Conservation (phyloP, 2,888 invertebrate species). For the Herminia tarsipennalis region DNA sequence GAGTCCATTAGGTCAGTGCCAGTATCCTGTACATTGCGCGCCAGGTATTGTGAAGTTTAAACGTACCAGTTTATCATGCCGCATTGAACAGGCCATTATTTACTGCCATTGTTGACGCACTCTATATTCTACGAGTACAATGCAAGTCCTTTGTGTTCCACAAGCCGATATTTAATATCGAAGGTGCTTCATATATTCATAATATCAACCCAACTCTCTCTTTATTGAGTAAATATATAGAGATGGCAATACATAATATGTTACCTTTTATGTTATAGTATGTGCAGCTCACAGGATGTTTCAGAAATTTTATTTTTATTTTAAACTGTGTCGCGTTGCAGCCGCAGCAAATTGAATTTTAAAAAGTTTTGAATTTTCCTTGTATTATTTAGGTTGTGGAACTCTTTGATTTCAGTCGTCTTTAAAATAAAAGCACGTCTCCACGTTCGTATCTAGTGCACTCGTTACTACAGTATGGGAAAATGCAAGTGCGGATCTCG, state of each 20-base stretch:
- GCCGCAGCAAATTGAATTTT: neutral
- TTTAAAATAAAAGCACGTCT: neutral
- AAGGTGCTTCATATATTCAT: no score
- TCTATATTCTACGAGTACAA: conserved; percentile 37
- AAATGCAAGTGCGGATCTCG: neutral
- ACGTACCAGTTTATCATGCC: conserved; percentile 30
- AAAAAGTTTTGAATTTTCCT: neutral
- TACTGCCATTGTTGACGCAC: conserved; percentile 30
- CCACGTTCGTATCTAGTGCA: neutral
- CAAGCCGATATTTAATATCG: conserved; percentile 41
- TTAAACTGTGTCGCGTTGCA: neutral
- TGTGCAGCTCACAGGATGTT: neutral
- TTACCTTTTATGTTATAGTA: no score
- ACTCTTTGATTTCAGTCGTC: neutral
- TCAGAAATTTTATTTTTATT: neutral
- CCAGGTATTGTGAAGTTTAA: conserved; percentile 21
- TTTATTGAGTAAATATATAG: neutral
- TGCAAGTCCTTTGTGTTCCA: conserved; percentile 42
- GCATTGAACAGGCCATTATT: conserved; percentile 26
- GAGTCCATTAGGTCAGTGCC: no score
- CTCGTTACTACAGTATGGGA: neutral
- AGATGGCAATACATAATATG: neutral
- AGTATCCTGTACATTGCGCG: neutral
- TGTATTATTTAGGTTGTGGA: no score
- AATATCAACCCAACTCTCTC: conserved; percentile 18